Base-by-base conservation (phyloP, 1,140 invertebrate genomes). In the Drosophila malerkotliana region DNA sequence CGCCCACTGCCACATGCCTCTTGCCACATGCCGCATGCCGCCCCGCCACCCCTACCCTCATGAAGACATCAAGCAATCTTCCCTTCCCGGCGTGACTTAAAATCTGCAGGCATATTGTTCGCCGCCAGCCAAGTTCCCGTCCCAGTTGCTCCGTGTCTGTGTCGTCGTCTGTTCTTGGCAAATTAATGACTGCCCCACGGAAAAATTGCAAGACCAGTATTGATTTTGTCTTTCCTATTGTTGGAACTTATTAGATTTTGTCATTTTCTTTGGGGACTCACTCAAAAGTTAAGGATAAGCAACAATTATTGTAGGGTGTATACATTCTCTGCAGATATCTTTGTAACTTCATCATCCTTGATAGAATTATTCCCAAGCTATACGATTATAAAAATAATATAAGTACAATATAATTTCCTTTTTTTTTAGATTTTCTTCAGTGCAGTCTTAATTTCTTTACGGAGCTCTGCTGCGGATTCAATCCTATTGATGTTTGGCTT, bases 81-180 rank as follows among this genome's bases (percentile, higher is more conserved):
- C n/a, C 39, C 8, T 12, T 53, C 37, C n/a, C 52, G 18, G 14
- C 37, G 34, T 15, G 9, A 9, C 62, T 45, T 21, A 8, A 44
- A 48, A 56, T 58, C 41, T 72, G 71, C 54, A 45, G 60, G 53
- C 44, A 45, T 39, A 81, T 80, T 77, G 78, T 81, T 81, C 57
- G 62, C 55, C 44, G 45, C 47, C 54, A 34, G 7, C 1, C 37
- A 24, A 44, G 61, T 32, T 62, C n/a, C 26, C 44, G 44, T 26
- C 57, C 61, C 57, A 47, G 28, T 44, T 45, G 47, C 59, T 37
- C 10, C 8, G 3, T 66, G 61, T 47, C 61, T 64, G 9, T 74
- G 68, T 75, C 61, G 72, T 69, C 72, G 72, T 69, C 72, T 78
- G 62, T 75, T 82, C 78, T 87, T 85, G 82, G 78, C 71, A 87